These are phyloP conservation scores for Sula dactylatra DNA, from an alignment of 2,113 vertebrate genomes.

Conservation along the genomic window DNA sequence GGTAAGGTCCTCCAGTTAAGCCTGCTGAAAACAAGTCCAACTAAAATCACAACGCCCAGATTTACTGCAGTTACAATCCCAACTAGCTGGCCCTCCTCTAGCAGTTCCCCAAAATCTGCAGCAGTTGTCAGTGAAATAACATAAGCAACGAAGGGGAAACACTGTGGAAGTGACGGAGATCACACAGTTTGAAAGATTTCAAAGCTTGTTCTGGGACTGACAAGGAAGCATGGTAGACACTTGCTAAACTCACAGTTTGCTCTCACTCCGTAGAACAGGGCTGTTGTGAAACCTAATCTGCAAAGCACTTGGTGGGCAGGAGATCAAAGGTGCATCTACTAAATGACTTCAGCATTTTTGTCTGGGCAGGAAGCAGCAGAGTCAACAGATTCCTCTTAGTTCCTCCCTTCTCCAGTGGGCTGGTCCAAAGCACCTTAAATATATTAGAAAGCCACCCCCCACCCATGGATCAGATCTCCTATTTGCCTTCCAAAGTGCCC, in stretches of 20 bases:
- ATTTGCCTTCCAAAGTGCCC: not conserved
- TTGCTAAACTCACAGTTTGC: slow-evolving; percentile 10
- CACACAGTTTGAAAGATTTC: not conserved
- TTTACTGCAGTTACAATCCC: not conserved
- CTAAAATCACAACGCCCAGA: not conserved
- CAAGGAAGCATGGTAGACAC: not conserved
- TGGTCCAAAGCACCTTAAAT: not conserved
- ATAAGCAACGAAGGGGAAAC: not conserved
- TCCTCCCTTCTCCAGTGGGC: not conserved
- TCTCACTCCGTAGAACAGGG: not conserved
- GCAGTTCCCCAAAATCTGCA: not conserved
- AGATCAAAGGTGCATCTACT: not conserved
- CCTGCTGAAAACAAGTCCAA: not conserved
- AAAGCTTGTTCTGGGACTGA: not conserved
- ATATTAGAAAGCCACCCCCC: not conserved
- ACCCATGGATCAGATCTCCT: not conserved
- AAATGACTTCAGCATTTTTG: fast-evolving
- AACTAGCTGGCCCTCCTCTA: not conserved
- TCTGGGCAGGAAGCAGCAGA: not conserved
- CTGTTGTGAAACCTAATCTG: not conserved
- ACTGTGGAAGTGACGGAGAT: not conserved
- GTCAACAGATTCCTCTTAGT: not conserved
- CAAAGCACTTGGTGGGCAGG: not conserved
- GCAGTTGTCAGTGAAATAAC: not conserved
- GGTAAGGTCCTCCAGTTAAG: not conserved